Conservation (phyloP, 2,797 vertebrate species). For the Erethizon dorsatum region DNA sequence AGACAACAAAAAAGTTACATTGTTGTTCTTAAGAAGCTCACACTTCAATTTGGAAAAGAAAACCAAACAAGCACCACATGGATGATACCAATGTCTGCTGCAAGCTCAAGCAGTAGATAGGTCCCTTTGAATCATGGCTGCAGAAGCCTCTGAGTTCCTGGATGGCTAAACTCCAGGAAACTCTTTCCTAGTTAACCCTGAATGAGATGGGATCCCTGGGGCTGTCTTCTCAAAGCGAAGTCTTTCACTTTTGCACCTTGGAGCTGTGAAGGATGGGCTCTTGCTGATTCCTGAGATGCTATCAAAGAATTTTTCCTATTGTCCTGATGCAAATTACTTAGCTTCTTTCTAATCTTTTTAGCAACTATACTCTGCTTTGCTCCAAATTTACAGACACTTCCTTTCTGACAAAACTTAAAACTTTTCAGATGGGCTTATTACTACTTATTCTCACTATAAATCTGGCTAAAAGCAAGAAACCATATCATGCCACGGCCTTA, state of each 20-base stretch:
- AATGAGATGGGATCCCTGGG: not conserved
- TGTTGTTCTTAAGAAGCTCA: not conserved
- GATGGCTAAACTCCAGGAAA: not conserved
- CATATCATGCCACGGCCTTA: not conserved
- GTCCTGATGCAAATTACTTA: not conserved
- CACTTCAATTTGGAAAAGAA: conserved; percentile 34
- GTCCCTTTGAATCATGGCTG: not conserved
- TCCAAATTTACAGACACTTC: not conserved
- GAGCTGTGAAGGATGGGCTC: not conserved
- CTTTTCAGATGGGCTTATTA: not conserved
- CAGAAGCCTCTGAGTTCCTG: not conserved
- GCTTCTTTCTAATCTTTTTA: not conserved
- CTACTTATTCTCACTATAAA: not conserved
- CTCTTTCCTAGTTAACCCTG: not conserved
- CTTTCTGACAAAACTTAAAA: not conserved
- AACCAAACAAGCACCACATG: not conserved
- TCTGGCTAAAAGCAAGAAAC: not conserved
- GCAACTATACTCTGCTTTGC: not conserved
- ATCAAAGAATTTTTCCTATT: not conserved
- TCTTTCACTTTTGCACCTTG: not conserved
- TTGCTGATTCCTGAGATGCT: not conserved
- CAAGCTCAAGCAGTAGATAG: not conserved
- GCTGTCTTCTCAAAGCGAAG: not conserved
- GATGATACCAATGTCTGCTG: not conserved
- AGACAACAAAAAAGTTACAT: not conserved